These are phyloP conservation scores for Clarias batrachus DNA, from an alignment of 2,113 vertebrate genomes.

Conservation along the genomic window DNA sequence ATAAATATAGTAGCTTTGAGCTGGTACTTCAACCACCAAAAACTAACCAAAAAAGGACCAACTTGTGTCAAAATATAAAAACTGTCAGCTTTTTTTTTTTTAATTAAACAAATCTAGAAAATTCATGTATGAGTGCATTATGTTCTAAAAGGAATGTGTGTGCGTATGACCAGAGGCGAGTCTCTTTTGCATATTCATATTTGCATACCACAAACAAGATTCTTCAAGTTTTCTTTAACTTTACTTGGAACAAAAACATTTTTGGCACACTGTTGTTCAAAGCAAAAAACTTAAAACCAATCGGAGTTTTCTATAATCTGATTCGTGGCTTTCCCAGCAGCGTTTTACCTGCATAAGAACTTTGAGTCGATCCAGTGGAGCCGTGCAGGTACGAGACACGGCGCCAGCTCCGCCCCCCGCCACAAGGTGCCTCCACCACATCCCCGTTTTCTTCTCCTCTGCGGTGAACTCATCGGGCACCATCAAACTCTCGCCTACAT, in stretches of 20 bases:
- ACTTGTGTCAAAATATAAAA: too few relatives aligned
- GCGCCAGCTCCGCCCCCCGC: constrained; percentile 93
- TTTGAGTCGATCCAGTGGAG: constrained; percentile 91
- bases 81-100: too few relatives aligned
- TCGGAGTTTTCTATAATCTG: background rate
- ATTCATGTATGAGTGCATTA: background rate
- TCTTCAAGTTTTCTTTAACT: background rate
- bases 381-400: constrained; percentile 90
- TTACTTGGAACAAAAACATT: background rate
- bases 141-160: background rate
- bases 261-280: background rate
- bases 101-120: background rate
- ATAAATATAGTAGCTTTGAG: too few relatives aligned
- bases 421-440: constrained; percentile 97
- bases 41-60: too few relatives aligned
- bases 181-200: background rate
- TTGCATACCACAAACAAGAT: background rate
- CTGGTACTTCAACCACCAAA: too few relatives aligned
- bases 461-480: constrained; percentile 96
- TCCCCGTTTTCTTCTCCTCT: constrained; percentile 89
- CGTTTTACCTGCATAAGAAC: constrained; percentile 92
- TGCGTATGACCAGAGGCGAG: background rate
- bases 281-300: background rate
- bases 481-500: constrained; percentile 90
- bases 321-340: background rate